These are phyloP conservation scores for Etheostoma spectabile DNA, from an alignment of 2,113 vertebrate species.

Conservation along the genomic window DNA sequence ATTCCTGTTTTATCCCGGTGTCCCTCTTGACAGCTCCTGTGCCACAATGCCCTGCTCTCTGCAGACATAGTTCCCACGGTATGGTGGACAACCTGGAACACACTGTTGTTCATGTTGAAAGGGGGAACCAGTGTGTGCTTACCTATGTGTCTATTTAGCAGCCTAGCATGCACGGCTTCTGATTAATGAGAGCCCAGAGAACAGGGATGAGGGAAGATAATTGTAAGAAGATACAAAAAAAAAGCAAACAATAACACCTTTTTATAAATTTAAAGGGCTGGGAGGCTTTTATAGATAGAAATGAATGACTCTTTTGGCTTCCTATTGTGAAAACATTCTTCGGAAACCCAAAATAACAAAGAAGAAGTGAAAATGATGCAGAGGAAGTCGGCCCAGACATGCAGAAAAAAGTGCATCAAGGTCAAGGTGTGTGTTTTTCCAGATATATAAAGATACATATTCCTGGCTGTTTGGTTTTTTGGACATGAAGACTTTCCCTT, in stretches of 20 bases:
- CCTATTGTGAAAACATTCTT: conserved; percentile 21
- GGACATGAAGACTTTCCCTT: conserved; percentile 3
- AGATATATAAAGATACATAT: background rate
- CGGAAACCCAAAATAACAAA: conserved; percentile 38
- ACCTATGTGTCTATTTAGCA: conserved; percentile 39
- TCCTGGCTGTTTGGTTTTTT: background rate
- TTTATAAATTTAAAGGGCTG: conserved; percentile 4
- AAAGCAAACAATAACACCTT: conserved; percentile 20
- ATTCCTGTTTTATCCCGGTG: conserved; percentile 69
- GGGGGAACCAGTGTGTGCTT: conserved; percentile 43
- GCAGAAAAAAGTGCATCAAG: conserved; percentile 23
- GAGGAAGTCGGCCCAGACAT: conserved; percentile 55
- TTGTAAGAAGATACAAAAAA: conserved; percentile 1
- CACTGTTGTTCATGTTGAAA: conserved; percentile 22
- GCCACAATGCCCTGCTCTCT: conserved; percentile 56
- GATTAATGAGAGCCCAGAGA: conserved; percentile 36
- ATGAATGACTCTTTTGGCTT: background rate
- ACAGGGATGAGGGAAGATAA: conserved; percentile 23
- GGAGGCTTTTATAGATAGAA: conserved; percentile 19
- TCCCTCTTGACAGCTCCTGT: conserved; percentile 55
- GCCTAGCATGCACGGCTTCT: conserved; percentile 10
- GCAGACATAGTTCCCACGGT: conserved; percentile 74
- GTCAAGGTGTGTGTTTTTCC: conserved; percentile 24
- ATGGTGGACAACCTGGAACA: conserved; percentile 59
- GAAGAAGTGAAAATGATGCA: conserved; percentile 64